These are phyloP conservation scores for Saguinus imperator DNA, from an alignment of 2,113 vertebrate species.

Conservation along the genomic window DNA sequence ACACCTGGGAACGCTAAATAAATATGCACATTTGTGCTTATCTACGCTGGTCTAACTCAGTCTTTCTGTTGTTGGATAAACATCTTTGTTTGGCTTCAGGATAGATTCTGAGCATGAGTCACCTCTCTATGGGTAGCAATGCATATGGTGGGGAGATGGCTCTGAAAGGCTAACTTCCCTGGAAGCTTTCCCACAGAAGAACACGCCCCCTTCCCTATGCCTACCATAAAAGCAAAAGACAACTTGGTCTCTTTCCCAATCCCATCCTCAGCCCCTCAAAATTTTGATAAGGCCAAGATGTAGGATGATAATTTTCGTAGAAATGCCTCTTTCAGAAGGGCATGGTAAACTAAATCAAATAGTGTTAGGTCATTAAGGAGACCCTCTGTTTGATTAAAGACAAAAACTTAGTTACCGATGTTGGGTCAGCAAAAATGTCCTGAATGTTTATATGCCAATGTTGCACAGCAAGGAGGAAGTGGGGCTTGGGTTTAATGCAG, in stretches of 20 bases:
- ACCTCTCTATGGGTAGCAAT: rapidly evolving
- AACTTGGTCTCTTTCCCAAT: neutral
- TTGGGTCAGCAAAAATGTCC: neutral
- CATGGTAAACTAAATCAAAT: neutral
- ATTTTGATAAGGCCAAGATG: neutral
- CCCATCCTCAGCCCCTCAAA: neutral
- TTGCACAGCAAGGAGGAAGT: neutral
- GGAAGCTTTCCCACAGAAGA: neutral
- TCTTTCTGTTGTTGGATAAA: neutral
- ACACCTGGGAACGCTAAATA: neutral
- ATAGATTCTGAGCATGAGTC: neutral
- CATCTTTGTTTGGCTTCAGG: neutral
- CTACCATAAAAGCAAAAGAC: neutral
- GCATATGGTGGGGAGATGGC: rapidly evolving
- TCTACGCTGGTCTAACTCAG: too few relatives aligned
- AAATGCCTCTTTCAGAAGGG: neutral
- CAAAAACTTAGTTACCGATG: neutral
- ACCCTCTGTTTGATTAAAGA: neutral
- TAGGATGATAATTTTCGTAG: neutral
- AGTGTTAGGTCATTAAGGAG: neutral
- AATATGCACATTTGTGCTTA: rapidly evolving
- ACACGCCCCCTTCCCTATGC: neutral
- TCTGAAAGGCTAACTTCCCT: too few relatives aligned
- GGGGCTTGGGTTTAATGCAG: neutral
- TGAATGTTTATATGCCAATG: rapidly evolving